Evolutionary conservation across 2,888 invertebrate species (phyloP).

Genomic region (Coelinius sp.): DNA sequence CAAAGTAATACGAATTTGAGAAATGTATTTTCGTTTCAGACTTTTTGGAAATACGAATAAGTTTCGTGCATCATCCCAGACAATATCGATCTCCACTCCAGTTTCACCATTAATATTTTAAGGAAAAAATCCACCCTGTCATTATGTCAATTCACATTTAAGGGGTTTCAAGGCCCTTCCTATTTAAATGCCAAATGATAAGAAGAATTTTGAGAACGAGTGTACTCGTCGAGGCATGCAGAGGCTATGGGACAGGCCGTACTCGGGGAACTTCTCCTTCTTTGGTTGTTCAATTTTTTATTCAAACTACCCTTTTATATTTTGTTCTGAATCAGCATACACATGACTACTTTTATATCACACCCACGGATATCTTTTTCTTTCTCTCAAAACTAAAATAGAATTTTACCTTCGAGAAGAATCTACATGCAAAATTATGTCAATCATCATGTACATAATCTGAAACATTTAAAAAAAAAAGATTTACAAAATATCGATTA

Average conservation of each 20-base stretch:
- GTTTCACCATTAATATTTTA: not conserved
- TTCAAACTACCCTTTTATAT: not conserved
- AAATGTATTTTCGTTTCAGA: too few relatives aligned
- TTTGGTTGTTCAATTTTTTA: not conserved
- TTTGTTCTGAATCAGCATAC: not conserved
- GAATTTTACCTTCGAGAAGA: not conserved
- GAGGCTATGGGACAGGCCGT: slow-evolving; percentile 4
- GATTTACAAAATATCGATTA: too few relatives aligned
- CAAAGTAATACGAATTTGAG: not conserved
- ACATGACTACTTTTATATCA: not conserved
- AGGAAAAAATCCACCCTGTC: not conserved
- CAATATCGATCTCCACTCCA: not conserved
- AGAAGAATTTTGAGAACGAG: not conserved
- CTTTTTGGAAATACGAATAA: slow-evolving; percentile 6
- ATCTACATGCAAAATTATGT: not conserved
- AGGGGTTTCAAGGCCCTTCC: not conserved
- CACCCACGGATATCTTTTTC: not conserved
- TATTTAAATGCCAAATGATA: not conserved
- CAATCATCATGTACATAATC: not conserved
- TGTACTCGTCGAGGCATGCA: not conserved
- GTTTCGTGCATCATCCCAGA: slow-evolving; percentile 2
- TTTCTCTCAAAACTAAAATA: not conserved
- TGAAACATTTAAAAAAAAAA: too few relatives aligned
- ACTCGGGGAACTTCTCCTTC: slow-evolving; percentile 9
- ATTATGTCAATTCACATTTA: not conserved